phyloP scores from a whole-genome alignment of 1,140 invertebrate species.

The Trachelipus rathkii region DNA sequence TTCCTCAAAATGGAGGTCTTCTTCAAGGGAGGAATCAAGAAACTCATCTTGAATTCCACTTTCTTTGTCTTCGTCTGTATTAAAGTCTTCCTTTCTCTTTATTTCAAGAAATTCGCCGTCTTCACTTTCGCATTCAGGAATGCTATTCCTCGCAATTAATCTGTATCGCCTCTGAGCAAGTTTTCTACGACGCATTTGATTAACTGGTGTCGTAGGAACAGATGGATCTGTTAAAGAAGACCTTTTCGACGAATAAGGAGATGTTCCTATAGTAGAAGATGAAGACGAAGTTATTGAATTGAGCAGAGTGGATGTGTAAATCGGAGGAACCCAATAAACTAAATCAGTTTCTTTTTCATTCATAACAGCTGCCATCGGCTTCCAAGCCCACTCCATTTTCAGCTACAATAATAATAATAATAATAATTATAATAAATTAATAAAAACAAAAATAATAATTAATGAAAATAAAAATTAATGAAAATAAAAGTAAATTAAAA shows the following conservation, averaged over 20 bases:
- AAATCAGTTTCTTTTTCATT: constrained; percentile 42
- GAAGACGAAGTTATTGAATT: constrained; percentile 16
- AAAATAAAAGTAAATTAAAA: no score
- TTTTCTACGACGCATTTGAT: constrained; percentile 13
- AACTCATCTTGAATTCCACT: constrained; percentile 7
- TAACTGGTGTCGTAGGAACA: constrained; percentile 16
- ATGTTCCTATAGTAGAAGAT: constrained; percentile 14
- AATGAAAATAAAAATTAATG: no score
- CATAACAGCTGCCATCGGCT: constrained; percentile 45
- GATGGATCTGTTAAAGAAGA: constrained; percentile 20
- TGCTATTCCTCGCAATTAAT: constrained; percentile 20
- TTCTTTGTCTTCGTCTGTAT: constrained; percentile 10
- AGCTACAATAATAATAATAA: constrained; percentile 30
- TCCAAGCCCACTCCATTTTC: constrained; percentile 45
- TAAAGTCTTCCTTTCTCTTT: not conserved
- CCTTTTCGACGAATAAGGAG: constrained; percentile 9
- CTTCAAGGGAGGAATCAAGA: no score
- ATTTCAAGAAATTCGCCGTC: constrained; percentile 14
- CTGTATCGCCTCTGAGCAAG: constrained; percentile 4
- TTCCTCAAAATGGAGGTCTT: no score
- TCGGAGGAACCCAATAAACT: constrained; percentile 42
- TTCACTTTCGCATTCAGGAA: constrained; percentile 20
- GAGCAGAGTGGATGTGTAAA: constrained; percentile 39
- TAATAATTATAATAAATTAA: not conserved
- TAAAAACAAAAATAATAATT: no score